Evolutionary conservation across 1,140 invertebrate species (phyloP).

Genomic region (Meloidogyne floridensis): DNA sequence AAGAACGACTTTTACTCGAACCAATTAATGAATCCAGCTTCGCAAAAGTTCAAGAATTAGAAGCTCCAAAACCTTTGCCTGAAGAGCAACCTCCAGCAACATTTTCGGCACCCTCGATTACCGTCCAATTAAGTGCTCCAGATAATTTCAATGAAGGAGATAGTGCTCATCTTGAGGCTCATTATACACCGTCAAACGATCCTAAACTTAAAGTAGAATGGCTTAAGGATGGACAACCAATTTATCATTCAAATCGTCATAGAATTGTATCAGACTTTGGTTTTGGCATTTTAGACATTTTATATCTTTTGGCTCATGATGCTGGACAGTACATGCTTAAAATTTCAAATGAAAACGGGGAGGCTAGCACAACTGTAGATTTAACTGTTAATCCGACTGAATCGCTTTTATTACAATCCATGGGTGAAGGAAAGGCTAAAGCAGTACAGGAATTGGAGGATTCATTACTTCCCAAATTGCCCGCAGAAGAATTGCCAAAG

Average conservation of each 20-base stretch:
- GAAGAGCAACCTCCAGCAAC: conserved; percentile 45
- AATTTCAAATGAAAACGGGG: conserved; percentile 51
- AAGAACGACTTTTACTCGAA: conserved; percentile 85
- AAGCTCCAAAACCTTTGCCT: conserved; percentile 69
- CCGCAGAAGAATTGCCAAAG: conserved; percentile 45
- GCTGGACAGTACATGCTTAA: conserved; percentile 61
- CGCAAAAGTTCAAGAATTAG: conserved; percentile 87
- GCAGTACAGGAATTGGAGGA: conserved; percentile 62
- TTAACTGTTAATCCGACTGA: conserved; percentile 52
- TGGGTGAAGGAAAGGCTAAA: conserved; percentile 54
- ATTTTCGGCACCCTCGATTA: conserved; percentile 81
- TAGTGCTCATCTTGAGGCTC: conserved; percentile 83
- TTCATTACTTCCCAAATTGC: conserved; percentile 48
- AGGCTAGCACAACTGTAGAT: conserved; percentile 50
- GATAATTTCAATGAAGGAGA: conserved; percentile 77
- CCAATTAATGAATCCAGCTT: conserved; percentile 92
- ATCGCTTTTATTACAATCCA: conserved; percentile 57
- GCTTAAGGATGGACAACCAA: conserved; percentile 55
- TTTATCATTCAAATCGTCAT: conserved; percentile 66
- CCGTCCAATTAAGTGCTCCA: conserved; percentile 82
- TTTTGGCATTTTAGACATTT: conserved; percentile 69
- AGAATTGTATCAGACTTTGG: conserved; percentile 69
- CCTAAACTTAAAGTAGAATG: conserved; percentile 71
- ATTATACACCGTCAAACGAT: conserved; percentile 77
- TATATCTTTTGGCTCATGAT: conserved; percentile 69